Evolutionary conservation across 2,888 invertebrate genomes (phyloP).

Genomic region (Drosophila tripunctata): DNA sequence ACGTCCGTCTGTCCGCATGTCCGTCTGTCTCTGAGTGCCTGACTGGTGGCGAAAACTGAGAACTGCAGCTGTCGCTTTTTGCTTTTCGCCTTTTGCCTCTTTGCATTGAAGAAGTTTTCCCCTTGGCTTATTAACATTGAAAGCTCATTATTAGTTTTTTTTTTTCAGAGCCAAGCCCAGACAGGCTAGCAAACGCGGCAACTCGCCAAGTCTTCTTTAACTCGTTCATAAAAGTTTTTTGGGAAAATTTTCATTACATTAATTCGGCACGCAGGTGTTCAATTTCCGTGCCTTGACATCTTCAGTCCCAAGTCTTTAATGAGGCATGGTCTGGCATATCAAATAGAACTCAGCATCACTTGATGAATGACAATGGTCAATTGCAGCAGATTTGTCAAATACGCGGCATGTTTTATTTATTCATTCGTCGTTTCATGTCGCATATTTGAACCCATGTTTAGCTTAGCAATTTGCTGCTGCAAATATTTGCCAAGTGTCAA

Average conservation of each 20-base stretch:
- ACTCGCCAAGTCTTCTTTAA: slow-evolving; percentile 47
- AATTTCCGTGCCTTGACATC: slow-evolving; percentile 34
- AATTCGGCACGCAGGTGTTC: slow-evolving; percentile 69
- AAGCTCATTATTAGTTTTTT: slow-evolving; percentile 79
- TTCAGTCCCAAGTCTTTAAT: slow-evolving; percentile 43
- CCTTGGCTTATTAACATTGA: slow-evolving; percentile 79
- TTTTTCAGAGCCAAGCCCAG: slow-evolving; percentile 43
- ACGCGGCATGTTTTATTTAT: slow-evolving; percentile 63
- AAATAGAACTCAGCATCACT: slow-evolving; percentile 15
- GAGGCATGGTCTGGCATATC: slow-evolving; percentile 42
- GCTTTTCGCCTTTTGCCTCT: slow-evolving; percentile 7
- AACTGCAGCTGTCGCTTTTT: slow-evolving; percentile 53
- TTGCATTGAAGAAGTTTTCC: slow-evolving; percentile 30
- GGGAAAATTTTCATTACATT: slow-evolving; percentile 71
- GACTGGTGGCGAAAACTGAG: slow-evolving; percentile 26
- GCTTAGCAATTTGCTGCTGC: slow-evolving; percentile 69
- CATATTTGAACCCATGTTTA: slow-evolving; percentile 47
- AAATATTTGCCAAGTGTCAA: slow-evolving; percentile 67
- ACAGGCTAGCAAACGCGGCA: slow-evolving; percentile 3
- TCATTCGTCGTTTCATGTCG: slow-evolving; percentile 23
- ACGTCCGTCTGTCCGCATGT: slow-evolving; percentile 15
- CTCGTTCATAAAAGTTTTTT: slow-evolving; percentile 75
- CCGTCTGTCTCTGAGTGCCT: too few species aligned
- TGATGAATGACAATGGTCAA: slow-evolving; percentile 34
- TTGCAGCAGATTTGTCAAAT: slow-evolving; percentile 62